Evolutionary conservation across 2,888 invertebrate species (phyloP).

Genomic region (Volucella inanis): DNA sequence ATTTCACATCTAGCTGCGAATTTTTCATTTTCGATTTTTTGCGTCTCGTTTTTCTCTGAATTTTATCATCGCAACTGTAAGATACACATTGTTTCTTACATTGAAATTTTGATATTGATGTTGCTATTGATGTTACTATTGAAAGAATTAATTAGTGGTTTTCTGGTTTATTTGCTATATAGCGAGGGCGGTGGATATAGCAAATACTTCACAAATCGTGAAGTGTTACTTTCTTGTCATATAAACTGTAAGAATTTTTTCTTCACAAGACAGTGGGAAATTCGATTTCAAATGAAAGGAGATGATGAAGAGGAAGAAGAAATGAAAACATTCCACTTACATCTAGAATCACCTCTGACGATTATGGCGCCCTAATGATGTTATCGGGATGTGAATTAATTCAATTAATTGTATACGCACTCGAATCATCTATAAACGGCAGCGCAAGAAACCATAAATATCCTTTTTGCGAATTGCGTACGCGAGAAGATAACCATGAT

Average conservation of each 20-base stretch:
- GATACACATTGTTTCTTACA: constrained; percentile 1
- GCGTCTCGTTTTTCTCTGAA: constrained; percentile 8
- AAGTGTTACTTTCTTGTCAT: constrained; percentile 37
- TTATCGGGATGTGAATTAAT: constrained; percentile 53
- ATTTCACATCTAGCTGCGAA: constrained; percentile 58
- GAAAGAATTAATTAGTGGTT: constrained; percentile 23
- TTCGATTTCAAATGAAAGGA: not conserved
- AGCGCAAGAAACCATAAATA: constrained; percentile 46
- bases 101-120: constrained; percentile 3
- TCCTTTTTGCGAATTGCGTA: constrained; percentile 45
- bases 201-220: not conserved
- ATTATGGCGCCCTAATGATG: constrained; percentile 44
- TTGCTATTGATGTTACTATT: not conserved
- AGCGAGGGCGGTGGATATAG: constrained; percentile 22
- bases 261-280: not conserved
- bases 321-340: constrained; percentile 1
- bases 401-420: constrained; percentile 45
- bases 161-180: constrained; percentile 31
- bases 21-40: constrained; percentile 49
- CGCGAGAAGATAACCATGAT: constrained; percentile 21
- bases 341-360: not conserved
- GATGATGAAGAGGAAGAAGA: not conserved
- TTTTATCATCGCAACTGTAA: not conserved
- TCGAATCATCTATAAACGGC: constrained; percentile 31
- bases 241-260: constrained; percentile 22